Evolutionary conservation across 1,140 invertebrate genomes (phyloP), one percentile per base, ranked within the genome.

Genomic region (Prorops nasuta): DNA sequence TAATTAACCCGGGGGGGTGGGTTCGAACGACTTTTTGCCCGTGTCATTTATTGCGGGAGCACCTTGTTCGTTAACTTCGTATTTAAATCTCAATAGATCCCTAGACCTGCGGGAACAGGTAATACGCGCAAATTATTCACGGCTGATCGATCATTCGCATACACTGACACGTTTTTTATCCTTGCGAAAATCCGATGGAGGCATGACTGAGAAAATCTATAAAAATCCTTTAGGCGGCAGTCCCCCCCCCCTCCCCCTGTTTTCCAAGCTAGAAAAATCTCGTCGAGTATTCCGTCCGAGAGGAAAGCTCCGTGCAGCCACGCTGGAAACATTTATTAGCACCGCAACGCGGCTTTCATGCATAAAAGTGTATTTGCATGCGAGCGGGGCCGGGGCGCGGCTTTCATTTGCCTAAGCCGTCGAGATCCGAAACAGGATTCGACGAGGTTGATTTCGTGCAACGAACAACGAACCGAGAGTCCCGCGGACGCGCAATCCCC

Each of bases 41-140:
- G 54, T 66, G 62, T 71, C 67, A 71, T 74, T 73, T 71, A 70
- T 72, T 72, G 72, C 61, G 53, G 62, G 63, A 69, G 64, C 66
- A 67, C 63, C 63, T 67, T 62, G 61, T 69, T 67, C 57, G 60
- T 67, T 68, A 66, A 66, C 59, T 63, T 63, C 58, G 51, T 56
- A 65, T 68, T 63, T 65, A 54, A 66, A 67, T 67, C 46, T 61
- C 54, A 69, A 69, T 69, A 45, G 63, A 28, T 40, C 24, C 51
- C 41, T 49, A 61, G 41, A 12, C 10, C 51, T 54, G 49, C 45
- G 21, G n/a, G 21, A 58, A 55, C 56, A 58, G 56, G 56, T 58
- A 58, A n/a, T n/a, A n/a, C n/a, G n/a, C 20, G 10, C 24, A 28
- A 28, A n/a, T n/a, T n/a, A n/a, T 28, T 28, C 24, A 28, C 38